Evolutionary conservation across 2,113 vertebrate species (phyloP).

Genomic region (Lepidothrix coronata): DNA sequence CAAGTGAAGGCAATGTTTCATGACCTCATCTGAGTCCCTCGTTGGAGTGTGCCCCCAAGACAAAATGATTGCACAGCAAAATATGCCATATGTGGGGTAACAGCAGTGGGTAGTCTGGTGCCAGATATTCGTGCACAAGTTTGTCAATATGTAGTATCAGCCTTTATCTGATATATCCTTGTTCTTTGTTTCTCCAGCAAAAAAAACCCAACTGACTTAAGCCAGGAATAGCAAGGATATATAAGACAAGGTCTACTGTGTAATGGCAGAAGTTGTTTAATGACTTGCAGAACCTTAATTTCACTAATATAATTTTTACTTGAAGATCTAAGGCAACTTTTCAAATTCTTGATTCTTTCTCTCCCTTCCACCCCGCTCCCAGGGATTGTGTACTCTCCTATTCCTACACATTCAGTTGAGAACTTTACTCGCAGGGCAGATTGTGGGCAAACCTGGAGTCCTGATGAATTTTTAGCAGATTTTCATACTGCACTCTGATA

Average conservation of each 20-base stretch:
- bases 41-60: not conserved
- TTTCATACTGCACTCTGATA: not conserved
- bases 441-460: not conserved
- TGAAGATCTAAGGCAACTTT: not conserved
- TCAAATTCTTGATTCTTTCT: not conserved
- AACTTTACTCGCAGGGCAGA: not conserved
- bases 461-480: not conserved
- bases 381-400: not conserved
- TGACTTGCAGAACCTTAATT: not conserved
- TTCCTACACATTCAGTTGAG: not conserved
- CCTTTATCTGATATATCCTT: not conserved
- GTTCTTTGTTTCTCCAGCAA: not conserved
- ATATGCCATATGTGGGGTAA: not conserved
- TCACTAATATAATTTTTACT: not conserved
- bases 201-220: not conserved
- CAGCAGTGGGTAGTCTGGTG: not conserved
- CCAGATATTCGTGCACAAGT: not conserved
- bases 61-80: not conserved
- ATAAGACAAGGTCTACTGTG: not conserved
- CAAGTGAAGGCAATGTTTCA: fast-evolving
- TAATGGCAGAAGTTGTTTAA: not conserved
- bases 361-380: not conserved
- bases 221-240: not conserved
- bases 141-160: not conserved
- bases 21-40: not conserved